Evolutionary conservation across 2,113 vertebrate species (phyloP).

Genomic region (Prionailurus bengalensis): DNA sequence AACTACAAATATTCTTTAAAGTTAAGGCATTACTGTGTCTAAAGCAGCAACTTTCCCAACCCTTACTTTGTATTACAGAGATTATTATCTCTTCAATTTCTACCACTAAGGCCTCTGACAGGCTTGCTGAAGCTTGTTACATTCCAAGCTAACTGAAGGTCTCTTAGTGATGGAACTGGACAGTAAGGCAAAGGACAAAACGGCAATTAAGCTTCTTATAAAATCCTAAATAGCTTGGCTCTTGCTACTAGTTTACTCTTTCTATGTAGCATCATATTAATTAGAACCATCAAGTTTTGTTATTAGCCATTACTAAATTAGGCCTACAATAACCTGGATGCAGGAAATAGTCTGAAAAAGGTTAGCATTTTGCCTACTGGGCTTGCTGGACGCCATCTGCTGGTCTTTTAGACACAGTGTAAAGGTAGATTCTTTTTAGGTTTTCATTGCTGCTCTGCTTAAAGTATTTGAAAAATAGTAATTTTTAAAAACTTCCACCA

Average conservation of each 20-base stretch:
- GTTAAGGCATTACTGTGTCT: neutral
- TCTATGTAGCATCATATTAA: neutral
- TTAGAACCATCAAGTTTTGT: neutral
- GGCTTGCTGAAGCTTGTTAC: neutral
- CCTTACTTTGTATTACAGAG: neutral
- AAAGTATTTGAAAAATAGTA: neutral
- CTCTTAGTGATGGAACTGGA: neutral
- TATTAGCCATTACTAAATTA: neutral
- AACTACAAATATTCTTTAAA: neutral
- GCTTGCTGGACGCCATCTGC: conserved; percentile 65
- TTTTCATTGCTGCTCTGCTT: neutral
- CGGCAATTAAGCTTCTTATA: neutral
- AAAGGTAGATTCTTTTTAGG: neutral
- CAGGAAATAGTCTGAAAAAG: neutral
- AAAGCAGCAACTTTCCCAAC: neutral
- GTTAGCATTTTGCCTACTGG: neutral
- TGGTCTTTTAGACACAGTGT: conserved; percentile 46
- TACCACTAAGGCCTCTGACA: neutral
- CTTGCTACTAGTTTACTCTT: neutral
- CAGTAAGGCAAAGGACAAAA: neutral
- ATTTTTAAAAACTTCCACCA: neutral
- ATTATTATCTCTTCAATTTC: neutral
- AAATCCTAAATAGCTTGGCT: conserved; percentile 12
- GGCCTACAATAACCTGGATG: neutral
- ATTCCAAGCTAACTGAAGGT: conserved; percentile 8